A percentile compares a stretch with the other conserved stretches of the same genome.
Evolutionary conservation across 2,113 vertebrate genomes (phyloP).

Genomic region (Hemibagrus wyckioides): DNA sequence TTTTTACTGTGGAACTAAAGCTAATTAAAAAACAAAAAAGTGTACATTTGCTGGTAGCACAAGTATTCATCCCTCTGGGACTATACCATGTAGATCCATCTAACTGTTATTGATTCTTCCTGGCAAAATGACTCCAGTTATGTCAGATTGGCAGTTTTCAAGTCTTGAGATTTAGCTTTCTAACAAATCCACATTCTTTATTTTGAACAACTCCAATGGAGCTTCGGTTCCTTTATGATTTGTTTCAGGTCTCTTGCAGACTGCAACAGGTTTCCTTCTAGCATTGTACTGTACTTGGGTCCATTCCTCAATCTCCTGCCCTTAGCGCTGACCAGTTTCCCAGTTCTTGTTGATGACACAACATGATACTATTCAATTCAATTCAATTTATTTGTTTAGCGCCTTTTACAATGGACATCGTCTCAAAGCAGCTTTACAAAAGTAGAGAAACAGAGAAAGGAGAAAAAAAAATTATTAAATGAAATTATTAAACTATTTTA

Average conservation of each 20-base stretch:
- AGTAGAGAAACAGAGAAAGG: too few species aligned
- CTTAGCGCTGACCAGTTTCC: neutral
- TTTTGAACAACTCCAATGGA: neutral
- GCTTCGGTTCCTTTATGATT: neutral
- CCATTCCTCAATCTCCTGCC: neutral
- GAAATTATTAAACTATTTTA: too few species aligned
- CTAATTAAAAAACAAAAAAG: neutral
- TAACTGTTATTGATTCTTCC: neutral
- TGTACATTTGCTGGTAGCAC: neutral
- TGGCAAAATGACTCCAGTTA: neutral
- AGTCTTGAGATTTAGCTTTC: neutral
- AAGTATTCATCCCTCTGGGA: neutral
- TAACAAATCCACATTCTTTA: neutral
- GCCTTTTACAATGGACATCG: too few species aligned
- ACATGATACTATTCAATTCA: too few species aligned
- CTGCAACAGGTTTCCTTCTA: neutral
- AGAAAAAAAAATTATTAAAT: too few species aligned
- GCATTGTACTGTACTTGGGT: neutral
- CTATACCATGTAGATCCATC: neutral
- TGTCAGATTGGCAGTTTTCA: neutral
- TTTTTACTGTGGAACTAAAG: neutral
- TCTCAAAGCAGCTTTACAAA: too few species aligned
- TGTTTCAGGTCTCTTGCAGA: neutral
- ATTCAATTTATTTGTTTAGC: too few species aligned
- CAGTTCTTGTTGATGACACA: neutral